Conservation (phyloP, 2,888 invertebrate species). For the Nymphalis polychloros region DNA sequence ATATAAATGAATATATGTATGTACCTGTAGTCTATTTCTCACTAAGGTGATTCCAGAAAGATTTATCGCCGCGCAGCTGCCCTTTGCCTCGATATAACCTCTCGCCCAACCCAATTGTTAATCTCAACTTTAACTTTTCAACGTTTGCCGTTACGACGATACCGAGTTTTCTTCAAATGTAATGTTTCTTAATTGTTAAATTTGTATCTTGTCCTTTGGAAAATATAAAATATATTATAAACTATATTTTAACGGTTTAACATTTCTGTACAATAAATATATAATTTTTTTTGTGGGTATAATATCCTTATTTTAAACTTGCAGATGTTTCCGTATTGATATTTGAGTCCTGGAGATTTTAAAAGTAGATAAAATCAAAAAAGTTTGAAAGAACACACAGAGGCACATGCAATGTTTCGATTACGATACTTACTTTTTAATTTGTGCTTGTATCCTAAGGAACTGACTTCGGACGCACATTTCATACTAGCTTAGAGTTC, state of each 20-base stretch:
- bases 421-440: no score
- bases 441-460: no score
- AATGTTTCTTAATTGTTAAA: slow-evolving; percentile 5
- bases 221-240: neutral
- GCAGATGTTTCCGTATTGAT: no score
- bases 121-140: slow-evolving; percentile 76
- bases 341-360: no score
- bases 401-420: no score
- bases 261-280: neutral
- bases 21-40: neutral
- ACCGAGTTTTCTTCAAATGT: slow-evolving; percentile 25
- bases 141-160: slow-evolving; percentile 55
- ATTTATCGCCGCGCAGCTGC: slow-evolving; percentile 56
- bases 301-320: no score
- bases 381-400: no score
- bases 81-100: slow-evolving; percentile 55
- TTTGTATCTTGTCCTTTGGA: neutral
- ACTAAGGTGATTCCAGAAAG: slow-evolving; percentile 44
- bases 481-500: no score
- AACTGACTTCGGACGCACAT: no score
- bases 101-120: slow-evolving; percentile 64
- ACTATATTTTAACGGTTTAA: neutral
- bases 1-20: no score
- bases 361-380: no score
- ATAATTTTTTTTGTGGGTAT: no score